phyloP scores from a whole-genome alignment of 2,113 vertebrate genomes.

The Genyomyrus donnyi region DNA sequence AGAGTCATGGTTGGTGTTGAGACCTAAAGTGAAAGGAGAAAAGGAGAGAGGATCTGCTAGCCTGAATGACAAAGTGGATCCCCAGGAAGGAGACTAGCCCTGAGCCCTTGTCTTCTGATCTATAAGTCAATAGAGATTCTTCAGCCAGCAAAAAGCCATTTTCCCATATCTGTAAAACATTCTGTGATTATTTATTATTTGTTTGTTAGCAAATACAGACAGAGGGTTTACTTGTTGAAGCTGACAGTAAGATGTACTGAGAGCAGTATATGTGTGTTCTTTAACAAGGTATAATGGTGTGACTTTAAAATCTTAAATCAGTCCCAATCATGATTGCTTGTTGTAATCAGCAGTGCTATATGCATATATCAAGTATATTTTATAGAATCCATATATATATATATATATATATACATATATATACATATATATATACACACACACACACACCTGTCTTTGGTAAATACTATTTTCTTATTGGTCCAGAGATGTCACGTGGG shows the following conservation, averaged over 20 bases:
- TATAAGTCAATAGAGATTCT: not conserved
- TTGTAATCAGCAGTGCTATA: too few species aligned
- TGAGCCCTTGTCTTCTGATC: not conserved
- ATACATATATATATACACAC: too few species aligned
- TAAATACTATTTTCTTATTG: too few species aligned
- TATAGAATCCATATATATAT: too few species aligned
- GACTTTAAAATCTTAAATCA: not conserved
- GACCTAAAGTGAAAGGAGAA: not conserved
- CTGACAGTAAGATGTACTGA: not conserved
- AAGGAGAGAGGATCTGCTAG: not conserved
- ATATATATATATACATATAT: too few species aligned
- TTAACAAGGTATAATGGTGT: not conserved
- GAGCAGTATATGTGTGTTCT: not conserved
- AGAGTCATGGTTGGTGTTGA: not conserved
- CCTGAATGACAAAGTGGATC: not conserved
- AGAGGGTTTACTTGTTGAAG: not conserved
- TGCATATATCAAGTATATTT: too few species aligned
- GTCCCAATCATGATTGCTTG: not conserved
- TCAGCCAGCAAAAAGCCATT: not conserved
- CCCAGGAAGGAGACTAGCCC: not conserved
- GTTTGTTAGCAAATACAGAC: too few species aligned
- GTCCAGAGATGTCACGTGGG: too few species aligned
- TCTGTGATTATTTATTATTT: not conserved
- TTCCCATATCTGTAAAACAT: not conserved
- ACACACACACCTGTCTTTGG: too few species aligned